Conservation (phyloP, 2,888 invertebrate species). For the Desoria tigrina region DNA sequence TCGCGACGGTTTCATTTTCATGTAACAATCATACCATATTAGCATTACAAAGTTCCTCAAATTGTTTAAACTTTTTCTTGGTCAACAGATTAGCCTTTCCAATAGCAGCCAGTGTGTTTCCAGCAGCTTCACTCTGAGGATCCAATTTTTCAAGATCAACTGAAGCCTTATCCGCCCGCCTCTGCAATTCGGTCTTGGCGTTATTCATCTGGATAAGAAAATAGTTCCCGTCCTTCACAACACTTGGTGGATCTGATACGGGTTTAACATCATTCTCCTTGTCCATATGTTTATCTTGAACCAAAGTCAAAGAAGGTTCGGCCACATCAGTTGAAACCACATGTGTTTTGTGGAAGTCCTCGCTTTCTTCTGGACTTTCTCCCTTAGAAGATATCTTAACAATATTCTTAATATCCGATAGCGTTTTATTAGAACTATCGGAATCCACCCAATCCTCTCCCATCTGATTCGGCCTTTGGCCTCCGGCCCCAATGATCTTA, state of each 20-base stretch:
- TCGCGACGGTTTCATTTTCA: not conserved
- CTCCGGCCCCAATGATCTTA: constrained; percentile 13
- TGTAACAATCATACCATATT: constrained; percentile 64
- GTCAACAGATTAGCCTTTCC: constrained; percentile 88
- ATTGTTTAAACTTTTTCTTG: constrained; percentile 92
- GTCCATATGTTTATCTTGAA: not conserved
- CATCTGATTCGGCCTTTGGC: constrained; percentile 11
- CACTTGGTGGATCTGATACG: constrained; percentile 46
- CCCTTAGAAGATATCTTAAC: constrained; percentile 14
- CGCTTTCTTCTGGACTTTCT: constrained; percentile 4
- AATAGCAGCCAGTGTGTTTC: constrained; percentile 80
- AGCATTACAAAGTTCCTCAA: constrained; percentile 74
- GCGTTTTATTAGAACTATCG: not conserved
- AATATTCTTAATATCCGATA: constrained; percentile 30
- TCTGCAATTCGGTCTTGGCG: constrained; percentile 71
- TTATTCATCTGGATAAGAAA: constrained; percentile 68
- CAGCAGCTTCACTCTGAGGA: constrained; percentile 71
- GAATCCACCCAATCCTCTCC: constrained; percentile 29
- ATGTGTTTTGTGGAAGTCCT: constrained; percentile 6
- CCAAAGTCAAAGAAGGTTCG: constrained; percentile 10
- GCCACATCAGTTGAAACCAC: constrained; percentile 14
- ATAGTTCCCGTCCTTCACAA: constrained; percentile 72
- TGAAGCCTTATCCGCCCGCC: constrained; percentile 70
- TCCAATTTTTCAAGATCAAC: constrained; percentile 64
- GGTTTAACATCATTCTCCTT: constrained; percentile 16